Base-by-base conservation (phyloP, 2,797 vertebrate genomes). In the Bradypodion pumilum region DNA sequence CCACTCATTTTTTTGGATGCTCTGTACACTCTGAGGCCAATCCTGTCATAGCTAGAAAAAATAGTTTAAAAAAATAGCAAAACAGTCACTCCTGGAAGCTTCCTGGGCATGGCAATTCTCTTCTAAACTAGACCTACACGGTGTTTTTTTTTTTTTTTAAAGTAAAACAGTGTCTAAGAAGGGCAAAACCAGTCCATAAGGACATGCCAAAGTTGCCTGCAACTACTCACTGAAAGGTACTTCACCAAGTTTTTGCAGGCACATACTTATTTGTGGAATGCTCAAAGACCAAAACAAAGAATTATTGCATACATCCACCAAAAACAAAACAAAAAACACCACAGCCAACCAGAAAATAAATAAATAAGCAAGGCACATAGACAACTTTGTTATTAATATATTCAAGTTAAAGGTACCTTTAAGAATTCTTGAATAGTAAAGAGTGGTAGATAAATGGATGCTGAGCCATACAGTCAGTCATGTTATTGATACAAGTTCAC, bases 381-480 rank as follows among this genome's bases (percentile, higher is more conserved):
- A 88, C 88, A 79, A 63, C 79, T 85, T 63, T 80, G 78, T 91
- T 85, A 65, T 84, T 75, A 73, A 21, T 78, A 85, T 76, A 81
- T 81, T 87, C 82, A 25, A 29, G 88, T 85, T 83, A 81, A 72
- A 77, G 65, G 74, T 85, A 85, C 73, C 65, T 81, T 90, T 89
- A 85, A 84, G 88, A 95, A 76, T 21, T 93, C 86, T 88, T 80
- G 89, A 93, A 92, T 94, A 90, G 92, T 94, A 96, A n/a, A 96
- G 95, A 92, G 93, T 94, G 93, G 91, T 91, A 89, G 95, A 97
- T 96, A 95, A 96, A 92, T 89, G 93, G 92, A 95, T 88, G 91
- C 73, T 96, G 94, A 92, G 95, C 95, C 95, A 94, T 92, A 89
- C 7, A 86, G 91, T 92, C 93, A 94, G 94, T 96, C 91, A 94